Evolutionary conservation across 2,888 invertebrate genomes (phyloP), one percentile per base, ranked within the genome.

Genomic region (Microlaimidae sp.): DNA sequence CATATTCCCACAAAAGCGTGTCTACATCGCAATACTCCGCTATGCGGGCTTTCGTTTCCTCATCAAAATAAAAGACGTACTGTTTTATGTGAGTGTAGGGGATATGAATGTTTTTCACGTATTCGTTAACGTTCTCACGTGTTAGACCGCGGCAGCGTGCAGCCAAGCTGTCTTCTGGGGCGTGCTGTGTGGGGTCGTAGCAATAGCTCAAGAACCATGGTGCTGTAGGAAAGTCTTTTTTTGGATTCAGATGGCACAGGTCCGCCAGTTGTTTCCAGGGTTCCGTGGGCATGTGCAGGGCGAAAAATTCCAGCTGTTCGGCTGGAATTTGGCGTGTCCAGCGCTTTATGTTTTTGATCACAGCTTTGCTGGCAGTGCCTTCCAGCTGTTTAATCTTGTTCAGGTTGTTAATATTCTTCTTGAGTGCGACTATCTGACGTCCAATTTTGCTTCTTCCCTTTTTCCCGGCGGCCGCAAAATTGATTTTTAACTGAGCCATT

Each of bases 191-290:
- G 24, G 28, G 29, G n/a, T 70, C 71, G 54, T 59, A 71, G 54
- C 69, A 69, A 57, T 63, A 71, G 5, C 63, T 62, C 48, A 71
- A 58, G 56, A 71, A 71, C 71, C 71, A 71, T 3, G 66, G 66
- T 27, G 67, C 52, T 3, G 58, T 54, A 3, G 64, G 64, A 56
- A 71, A 71, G 58, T 71, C 71, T 66, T 63, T 62, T 50, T 62
- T 56, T 3, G 71, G 70, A 52, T 70, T 59, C 50, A 71, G 65
- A 56, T 71, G 71, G 53, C 66, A 66, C 46, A 71, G 65, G 57
- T 71, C 70, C 3, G 71, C 69, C 25, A 71, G 56, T 56, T 68
- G 66, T 57, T 62, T 65, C 71, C 71, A 71, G 3, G 69, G 66
- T 5, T 67, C 67, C 47, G 62, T 65, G 1, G 70, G 69, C 53